phyloP scores from a whole-genome alignment of 1,140 invertebrate genomes.

The Drosophila lacteicornis region DNA sequence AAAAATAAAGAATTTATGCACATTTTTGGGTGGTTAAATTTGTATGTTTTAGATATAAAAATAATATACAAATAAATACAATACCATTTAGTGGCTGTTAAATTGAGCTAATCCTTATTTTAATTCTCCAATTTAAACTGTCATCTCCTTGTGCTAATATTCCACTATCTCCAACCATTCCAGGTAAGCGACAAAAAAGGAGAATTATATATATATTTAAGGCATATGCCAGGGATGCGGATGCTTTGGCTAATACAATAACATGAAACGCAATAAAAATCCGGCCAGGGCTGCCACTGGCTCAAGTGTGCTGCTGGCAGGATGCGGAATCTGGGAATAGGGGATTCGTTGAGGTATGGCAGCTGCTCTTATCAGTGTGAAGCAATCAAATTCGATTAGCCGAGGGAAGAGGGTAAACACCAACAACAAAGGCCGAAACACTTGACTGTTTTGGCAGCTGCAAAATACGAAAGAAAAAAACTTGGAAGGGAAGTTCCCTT shows the following conservation, averaged over 20 bases:
- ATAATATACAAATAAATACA: background rate
- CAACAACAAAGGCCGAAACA: slow-evolving; percentile 48
- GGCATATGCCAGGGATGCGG: slow-evolving; percentile 65
- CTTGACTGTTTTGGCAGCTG: slow-evolving; percentile 66
- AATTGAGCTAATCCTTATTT: background rate
- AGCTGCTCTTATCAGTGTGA: slow-evolving; percentile 80
- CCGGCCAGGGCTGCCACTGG: slow-evolving; percentile 17
- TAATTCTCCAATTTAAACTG: background rate
- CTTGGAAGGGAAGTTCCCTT: slow-evolving; percentile 33
- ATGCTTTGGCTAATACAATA: slow-evolving; percentile 73
- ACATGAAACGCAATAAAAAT: slow-evolving; percentile 79
- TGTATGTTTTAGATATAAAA: no score
- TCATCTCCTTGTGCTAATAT: background rate
- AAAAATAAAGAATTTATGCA: no score
- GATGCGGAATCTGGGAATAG: slow-evolving; percentile 23
- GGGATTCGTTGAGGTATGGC: slow-evolving; percentile 34
- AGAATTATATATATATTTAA: slow-evolving; percentile 58
- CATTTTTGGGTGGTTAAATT: no score
- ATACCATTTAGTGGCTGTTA: background rate
- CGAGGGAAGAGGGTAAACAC: slow-evolving; percentile 49
- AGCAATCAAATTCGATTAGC: slow-evolving; percentile 81
- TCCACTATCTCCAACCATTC: background rate
- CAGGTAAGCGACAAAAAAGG: slow-evolving; percentile 26
- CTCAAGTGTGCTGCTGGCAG: slow-evolving; percentile 29
- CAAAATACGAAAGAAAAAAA: slow-evolving; percentile 34